phyloP scores from a whole-genome alignment of 2,888 invertebrate species.

The Temnothorax ravouxi region DNA sequence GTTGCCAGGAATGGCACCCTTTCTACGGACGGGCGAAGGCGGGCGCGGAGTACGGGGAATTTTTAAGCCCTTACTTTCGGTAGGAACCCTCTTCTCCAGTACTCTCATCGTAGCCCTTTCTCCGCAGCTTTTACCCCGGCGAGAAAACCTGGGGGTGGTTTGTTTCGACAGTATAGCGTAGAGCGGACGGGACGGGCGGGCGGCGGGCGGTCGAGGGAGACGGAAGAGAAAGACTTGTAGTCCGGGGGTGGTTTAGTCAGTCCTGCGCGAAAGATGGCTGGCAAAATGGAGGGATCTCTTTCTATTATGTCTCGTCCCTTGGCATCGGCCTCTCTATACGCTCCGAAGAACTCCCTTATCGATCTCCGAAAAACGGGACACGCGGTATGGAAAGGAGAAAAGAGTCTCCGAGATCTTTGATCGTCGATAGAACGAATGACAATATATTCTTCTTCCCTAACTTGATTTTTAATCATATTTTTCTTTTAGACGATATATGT shows the following conservation, averaged over 20 bases:
- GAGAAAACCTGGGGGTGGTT: conserved; percentile 73
- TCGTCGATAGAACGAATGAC: conserved; percentile 60
- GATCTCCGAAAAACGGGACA: conserved; percentile 73
- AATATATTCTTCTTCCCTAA: not conserved
- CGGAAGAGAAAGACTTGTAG: conserved; percentile 73
- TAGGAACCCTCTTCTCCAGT: conserved; percentile 79
- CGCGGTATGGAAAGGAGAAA: conserved; percentile 38
- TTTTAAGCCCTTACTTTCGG: conserved; percentile 86
- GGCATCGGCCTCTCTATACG: conserved; percentile 63
- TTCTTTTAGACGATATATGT: not conserved
- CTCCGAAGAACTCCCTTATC: conserved; percentile 75
- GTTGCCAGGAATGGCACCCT: conserved; percentile 84
- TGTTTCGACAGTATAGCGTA: conserved; percentile 70
- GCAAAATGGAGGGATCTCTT: conserved; percentile 86
- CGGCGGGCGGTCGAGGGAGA: conserved; percentile 60
- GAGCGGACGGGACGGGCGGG: conserved; percentile 58
- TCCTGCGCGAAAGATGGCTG: conserved; percentile 85
- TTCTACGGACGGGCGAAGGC: conserved; percentile 75
- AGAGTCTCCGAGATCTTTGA: conserved; percentile 64
- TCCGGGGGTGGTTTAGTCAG: conserved; percentile 77
- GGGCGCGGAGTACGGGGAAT: conserved; percentile 77
- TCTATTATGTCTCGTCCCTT: conserved; percentile 79
- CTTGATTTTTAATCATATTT: conserved; percentile 38
- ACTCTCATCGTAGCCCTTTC: conserved; percentile 72
- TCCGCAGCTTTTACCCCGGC: conserved; percentile 82